Evolutionary conservation across 2,113 vertebrate genomes (phyloP), one percentile per base, ranked within the genome.

Genomic region (Peromyscus maniculatus): DNA sequence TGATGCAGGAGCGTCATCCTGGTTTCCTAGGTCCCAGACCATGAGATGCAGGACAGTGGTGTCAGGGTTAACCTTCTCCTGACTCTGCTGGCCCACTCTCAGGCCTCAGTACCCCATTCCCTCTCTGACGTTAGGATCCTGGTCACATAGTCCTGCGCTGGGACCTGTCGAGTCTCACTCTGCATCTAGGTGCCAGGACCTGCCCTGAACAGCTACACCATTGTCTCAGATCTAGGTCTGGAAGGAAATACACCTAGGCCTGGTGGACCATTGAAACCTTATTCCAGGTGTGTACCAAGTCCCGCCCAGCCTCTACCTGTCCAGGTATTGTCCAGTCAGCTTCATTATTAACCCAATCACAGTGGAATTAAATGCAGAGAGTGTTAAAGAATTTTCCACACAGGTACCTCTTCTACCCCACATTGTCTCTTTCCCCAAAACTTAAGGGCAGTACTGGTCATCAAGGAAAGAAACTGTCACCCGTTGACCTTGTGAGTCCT

Each of bases 121-220:
- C 46, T 36, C 16, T 46, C 12, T 43, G 62, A 22, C 21, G 43
- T 55, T 15, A 55, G 55, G 55, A 9, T 55, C 1, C 55, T 55
- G 55, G 55, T 15, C 12, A 55, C 9, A 55, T 55, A 19, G 72
- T 49, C 17, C 86, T 0, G 0, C 95, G 43, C 11, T 46, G 59
- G 26, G 28, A 33, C 69, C 49, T 7, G 13, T 12, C 33, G 66
- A 39, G 4, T 13, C 87, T 4, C 1, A 7, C 4, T 74, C n/a
- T 82, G n/a, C 19, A 11, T 6, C 0, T 3, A 26, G 24, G 3
- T 5, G 16, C 2, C 0, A 57, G 11, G 75, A 16, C 28, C 43
- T 10, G 64, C 46, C 21, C 0, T 12, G 6, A 19, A 33, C 36
- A 1, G 31, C 26, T n/a, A 6, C 15, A 16, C 9, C 0, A 0